A percentile compares a stretch with the other conserved stretches of the same genome.
Conservation (phyloP, 2,797 vertebrate genomes). For the Buphagus erythrorhynchus region DNA sequence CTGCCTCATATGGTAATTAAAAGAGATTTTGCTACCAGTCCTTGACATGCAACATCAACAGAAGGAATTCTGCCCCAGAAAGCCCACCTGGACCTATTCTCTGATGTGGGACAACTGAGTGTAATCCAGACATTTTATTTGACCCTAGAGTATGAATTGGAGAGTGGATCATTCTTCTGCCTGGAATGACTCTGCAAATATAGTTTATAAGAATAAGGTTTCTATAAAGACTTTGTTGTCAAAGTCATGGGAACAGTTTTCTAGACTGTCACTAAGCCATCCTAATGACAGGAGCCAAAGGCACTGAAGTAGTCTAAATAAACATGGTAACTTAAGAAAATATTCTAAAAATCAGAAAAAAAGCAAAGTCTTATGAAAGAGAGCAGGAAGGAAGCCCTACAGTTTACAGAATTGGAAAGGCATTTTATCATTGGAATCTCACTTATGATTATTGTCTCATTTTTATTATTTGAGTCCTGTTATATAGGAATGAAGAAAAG, state of each 20-base stretch:
- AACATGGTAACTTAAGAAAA: neutral
- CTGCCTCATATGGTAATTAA: neutral
- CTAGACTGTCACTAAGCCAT: neutral
- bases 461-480: neutral
- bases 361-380: neutral
- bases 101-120: neutral
- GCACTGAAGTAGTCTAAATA: neutral
- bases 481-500: neutral
- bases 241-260: neutral
- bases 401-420: neutral
- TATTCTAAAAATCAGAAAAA: neutral
- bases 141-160: rapidly evolving
- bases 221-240: neutral
- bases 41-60: rapidly evolving
- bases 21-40: neutral
- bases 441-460: neutral
- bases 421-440: neutral
- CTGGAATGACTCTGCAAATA: neutral
- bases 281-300: neutral
- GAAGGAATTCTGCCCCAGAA: neutral
- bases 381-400: neutral
- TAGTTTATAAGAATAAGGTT: neutral
- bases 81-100: rapidly evolving
- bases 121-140: neutral
- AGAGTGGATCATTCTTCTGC: neutral